Evolutionary conservation across 1,140 invertebrate genomes (phyloP).

Genomic region (Drosophila simulans): DNA sequence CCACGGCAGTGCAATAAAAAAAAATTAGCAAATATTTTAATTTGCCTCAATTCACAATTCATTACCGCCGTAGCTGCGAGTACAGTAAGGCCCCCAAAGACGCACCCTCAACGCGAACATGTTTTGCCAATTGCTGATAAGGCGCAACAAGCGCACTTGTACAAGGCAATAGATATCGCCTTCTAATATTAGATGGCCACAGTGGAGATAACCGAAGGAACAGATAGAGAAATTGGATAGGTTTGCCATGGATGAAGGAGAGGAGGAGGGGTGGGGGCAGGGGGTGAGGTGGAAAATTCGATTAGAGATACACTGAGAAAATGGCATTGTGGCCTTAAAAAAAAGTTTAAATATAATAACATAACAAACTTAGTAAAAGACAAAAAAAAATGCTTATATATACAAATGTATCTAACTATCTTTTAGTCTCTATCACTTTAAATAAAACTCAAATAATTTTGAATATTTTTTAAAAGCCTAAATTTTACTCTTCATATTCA

Average conservation of each 20-base stretch:
- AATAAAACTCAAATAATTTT: no score
- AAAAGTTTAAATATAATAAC: not conserved
- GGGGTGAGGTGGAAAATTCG: not conserved
- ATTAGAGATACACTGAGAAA: not conserved
- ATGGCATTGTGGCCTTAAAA: not conserved
- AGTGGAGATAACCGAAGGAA: slow-evolving; percentile 20
- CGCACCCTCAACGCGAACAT: slow-evolving; percentile 2
- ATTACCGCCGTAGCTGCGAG: not conserved
- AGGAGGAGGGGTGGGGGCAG: no score
- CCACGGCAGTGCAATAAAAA: slow-evolving; percentile 9
- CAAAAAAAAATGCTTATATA: not conserved
- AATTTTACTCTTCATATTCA: no score
- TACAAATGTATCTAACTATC: no score
- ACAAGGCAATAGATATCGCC: slow-evolving; percentile 34
- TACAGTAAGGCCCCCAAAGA: slow-evolving; percentile 18
- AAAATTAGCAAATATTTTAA: slow-evolving; percentile 5
- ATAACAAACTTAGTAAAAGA: not conserved
- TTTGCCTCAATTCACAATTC: not conserved
- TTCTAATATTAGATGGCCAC: slow-evolving; percentile 41
- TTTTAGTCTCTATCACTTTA: no score
- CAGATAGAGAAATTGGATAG: slow-evolving; percentile 40
- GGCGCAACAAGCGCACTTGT: slow-evolving; percentile 31
- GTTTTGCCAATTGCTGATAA: slow-evolving; percentile 23
- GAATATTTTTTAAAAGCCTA: no score
- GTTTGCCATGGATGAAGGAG: not conserved